Evolutionary conservation across 2,113 vertebrate species (phyloP).

Genomic region (Ramphastos sulfuratus): DNA sequence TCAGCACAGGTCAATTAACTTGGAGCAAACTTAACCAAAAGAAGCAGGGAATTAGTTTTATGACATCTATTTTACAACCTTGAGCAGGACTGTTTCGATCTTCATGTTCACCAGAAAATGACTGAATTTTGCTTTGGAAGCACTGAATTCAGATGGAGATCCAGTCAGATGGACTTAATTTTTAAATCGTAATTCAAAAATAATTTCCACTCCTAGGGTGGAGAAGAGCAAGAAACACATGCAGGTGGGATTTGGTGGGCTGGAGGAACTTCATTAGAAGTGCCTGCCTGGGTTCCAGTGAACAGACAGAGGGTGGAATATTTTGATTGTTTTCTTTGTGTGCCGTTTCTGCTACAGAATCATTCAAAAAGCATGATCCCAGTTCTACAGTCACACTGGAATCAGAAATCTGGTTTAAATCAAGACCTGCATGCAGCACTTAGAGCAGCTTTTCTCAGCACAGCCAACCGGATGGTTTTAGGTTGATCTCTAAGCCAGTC

Average conservation of each 20-base stretch:
- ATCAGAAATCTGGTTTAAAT: constrained; percentile 30
- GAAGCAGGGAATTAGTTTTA: not conserved
- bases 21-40: not conserved
- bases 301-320: not conserved
- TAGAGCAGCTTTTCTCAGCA: not conserved
- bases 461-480: not conserved
- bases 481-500: not conserved
- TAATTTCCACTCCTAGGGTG: not conserved
- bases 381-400: not conserved
- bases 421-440: not conserved
- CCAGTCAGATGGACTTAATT: not conserved
- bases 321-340: not conserved
- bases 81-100: not conserved
- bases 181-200: not conserved
- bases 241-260: not conserved
- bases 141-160: not conserved
- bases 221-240: not conserved
- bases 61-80: not conserved
- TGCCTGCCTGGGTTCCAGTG: not conserved
- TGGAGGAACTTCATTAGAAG: not conserved
- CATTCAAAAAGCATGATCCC: not conserved
- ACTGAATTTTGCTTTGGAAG: not conserved
- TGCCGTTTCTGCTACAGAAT: not conserved
- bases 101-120: not conserved
- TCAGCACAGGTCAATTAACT: not conserved